Evolutionary conservation across 2,113 vertebrate species (phyloP).

Genomic region (Damaliscus lunatus): DNA sequence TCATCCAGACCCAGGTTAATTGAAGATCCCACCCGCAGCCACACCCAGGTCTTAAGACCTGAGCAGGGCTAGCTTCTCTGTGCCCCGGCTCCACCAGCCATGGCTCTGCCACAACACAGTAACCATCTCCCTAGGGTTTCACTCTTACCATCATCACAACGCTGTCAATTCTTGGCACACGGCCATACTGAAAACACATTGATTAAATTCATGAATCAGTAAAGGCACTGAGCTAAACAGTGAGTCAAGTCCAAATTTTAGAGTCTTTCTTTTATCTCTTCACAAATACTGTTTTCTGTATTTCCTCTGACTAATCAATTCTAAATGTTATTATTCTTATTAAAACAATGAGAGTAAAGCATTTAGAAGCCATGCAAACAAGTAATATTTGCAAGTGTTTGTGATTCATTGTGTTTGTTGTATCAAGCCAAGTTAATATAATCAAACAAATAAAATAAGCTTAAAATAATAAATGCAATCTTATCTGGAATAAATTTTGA

Average conservation of each 20-base stretch:
- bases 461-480: neutral
- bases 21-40: neutral
- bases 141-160: neutral
- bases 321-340: neutral
- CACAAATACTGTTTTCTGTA: neutral
- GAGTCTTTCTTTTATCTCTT: neutral
- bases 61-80: neutral
- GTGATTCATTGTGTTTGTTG: neutral
- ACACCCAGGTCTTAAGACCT: neutral
- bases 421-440: neutral
- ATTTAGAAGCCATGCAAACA: neutral
- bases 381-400: neutral
- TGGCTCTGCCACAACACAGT: neutral
- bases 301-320: neutral
- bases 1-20: neutral
- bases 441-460: neutral
- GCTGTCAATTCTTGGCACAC: neutral
- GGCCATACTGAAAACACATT: neutral
- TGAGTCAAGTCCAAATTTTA: neutral
- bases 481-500: neutral
- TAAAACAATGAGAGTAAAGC: neutral
- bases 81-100: rapidly evolving
- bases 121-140: neutral
- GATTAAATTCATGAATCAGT: neutral
- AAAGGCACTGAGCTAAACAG: neutral